A percentile compares a stretch with the other conserved stretches of the same genome.
Evolutionary conservation across 2,113 vertebrate genomes (phyloP).

Genomic region (Excalfactoria chinensis): DNA sequence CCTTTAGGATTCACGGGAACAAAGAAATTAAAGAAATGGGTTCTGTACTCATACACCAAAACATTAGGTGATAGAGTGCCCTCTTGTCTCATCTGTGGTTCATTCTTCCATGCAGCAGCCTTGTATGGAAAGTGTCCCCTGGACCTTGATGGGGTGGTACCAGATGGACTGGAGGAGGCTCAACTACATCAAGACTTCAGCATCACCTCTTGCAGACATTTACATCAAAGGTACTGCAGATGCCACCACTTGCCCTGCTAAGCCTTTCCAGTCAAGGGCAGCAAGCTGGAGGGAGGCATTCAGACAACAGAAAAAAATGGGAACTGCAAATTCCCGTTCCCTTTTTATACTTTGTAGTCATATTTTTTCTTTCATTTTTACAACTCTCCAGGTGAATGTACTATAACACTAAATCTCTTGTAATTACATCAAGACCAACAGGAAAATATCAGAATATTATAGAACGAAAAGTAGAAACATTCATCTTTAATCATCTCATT

Average conservation of each 20-base stretch:
- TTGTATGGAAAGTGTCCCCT: background rate
- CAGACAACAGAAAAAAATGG: background rate
- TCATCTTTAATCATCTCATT: background rate
- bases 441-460: background rate
- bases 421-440: background rate
- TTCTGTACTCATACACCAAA: background rate
- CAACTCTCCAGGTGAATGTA: background rate
- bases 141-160: background rate
- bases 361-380: background rate
- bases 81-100: background rate
- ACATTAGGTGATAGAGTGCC: background rate
- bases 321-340: background rate
- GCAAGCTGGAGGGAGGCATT: background rate
- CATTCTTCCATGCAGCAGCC: background rate
- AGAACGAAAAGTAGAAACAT: background rate
- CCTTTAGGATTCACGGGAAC: background rate
- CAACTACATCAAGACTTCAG: background rate
- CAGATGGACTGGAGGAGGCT: accelerated
- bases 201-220: accelerated
- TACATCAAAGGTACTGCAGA: background rate
- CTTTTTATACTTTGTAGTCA: background rate
- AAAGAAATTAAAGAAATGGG: background rate
- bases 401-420: background rate
- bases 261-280: background rate
- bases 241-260: background rate